Evolutionary conservation across 2,113 vertebrate species (phyloP).

Genomic region (Mugil cephalus): DNA sequence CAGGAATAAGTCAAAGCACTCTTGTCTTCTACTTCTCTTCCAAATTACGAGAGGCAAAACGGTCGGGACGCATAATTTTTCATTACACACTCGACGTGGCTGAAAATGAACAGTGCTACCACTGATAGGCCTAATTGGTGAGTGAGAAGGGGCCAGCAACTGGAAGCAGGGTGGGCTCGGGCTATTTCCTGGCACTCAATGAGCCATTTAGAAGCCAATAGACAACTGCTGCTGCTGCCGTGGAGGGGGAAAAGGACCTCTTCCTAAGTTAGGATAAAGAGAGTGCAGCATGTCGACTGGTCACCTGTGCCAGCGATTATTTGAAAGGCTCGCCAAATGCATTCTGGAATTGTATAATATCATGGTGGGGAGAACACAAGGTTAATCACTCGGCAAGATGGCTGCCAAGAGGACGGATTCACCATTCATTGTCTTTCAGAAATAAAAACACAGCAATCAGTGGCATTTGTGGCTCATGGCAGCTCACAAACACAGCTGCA

Average conservation of each 20-base stretch:
- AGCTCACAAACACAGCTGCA: slow-evolving; percentile 60
- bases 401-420: slow-evolving; percentile 51
- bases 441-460: slow-evolving; percentile 68
- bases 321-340: slow-evolving; percentile 38
- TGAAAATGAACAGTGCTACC: slow-evolving; percentile 66
- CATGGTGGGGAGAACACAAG: slow-evolving; percentile 58
- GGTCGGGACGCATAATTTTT: slow-evolving; percentile 63
- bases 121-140: slow-evolving; percentile 65
- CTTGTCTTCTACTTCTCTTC: slow-evolving; percentile 21
- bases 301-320: slow-evolving; percentile 38
- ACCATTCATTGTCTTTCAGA: slow-evolving; percentile 49
- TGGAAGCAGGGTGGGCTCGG: slow-evolving; percentile 21
- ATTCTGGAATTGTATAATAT: slow-evolving; percentile 37
- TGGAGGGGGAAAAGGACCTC: slow-evolving; percentile 18
- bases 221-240: slow-evolving; percentile 3
- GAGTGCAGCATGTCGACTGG: slow-evolving; percentile 26
- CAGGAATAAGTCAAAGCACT: background rate
- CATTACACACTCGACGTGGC: slow-evolving; percentile 59
- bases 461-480: slow-evolving; percentile 59
- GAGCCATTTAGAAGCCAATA: slow-evolving; percentile 59
- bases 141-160: slow-evolving; percentile 47
- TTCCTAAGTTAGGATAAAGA: slow-evolving; percentile 27
- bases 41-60: slow-evolving; percentile 46
- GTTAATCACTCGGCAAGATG: slow-evolving; percentile 62
- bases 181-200: slow-evolving; percentile 60